These are phyloP conservation scores for Drosophila algonquin DNA, from an alignment of 2,888 invertebrate species.

Conservation along the genomic window DNA sequence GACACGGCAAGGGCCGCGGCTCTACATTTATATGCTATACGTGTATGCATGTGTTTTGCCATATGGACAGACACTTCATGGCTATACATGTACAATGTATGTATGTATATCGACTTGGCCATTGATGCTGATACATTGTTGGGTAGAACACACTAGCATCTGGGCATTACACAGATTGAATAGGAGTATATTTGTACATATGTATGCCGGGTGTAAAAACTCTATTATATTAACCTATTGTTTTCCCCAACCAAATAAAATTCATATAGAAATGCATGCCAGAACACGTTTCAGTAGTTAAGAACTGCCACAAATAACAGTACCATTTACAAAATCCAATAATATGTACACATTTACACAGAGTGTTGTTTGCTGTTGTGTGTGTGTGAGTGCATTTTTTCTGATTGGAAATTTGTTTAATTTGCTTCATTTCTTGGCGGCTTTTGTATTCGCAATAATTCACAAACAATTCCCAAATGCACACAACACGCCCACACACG, in stretches of 20 bases:
- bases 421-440: constrained; percentile 2
- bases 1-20: too few relatives aligned
- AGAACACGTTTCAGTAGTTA: background rate
- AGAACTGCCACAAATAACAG: background rate
- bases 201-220: background rate
- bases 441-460: constrained; percentile 12
- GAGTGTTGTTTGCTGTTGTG: background rate
- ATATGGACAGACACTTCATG: too few relatives aligned
- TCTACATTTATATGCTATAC: too few relatives aligned
- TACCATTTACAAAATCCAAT: background rate
- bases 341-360: background rate
- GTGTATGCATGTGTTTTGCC: too few relatives aligned
- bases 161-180: too few relatives aligned
- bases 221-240: background rate
- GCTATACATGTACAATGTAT: too few relatives aligned
- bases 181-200: too few relatives aligned
- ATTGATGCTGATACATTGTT: too few relatives aligned
- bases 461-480: background rate
- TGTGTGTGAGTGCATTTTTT: background rate
- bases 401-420: background rate
- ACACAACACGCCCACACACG: background rate
- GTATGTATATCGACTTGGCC: too few relatives aligned
- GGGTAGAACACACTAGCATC: too few relatives aligned
- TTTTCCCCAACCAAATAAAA: background rate
- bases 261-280: background rate